Conservation (phyloP, 2,797 vertebrate species). For the Rhinichthys osculus region DNA sequence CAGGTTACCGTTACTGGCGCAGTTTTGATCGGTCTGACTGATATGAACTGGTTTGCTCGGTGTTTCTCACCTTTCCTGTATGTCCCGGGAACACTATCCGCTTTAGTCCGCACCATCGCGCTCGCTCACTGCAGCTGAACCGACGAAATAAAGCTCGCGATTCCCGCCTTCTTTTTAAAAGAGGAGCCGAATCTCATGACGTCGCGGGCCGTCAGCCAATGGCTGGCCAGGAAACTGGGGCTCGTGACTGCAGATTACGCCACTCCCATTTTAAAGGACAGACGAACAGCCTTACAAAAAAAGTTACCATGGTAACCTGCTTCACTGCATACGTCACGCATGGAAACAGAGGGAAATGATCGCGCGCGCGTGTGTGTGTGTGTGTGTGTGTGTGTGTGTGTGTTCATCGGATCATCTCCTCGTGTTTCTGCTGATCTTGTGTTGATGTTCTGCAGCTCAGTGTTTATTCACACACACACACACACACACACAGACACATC, state of each 20-base stretch:
- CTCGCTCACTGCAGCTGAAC: fast-evolving
- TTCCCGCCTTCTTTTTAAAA: slow-evolving; percentile 54
- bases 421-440: neutral
- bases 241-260: neutral
- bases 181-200: neutral
- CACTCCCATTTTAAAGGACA: neutral
- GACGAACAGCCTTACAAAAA: neutral
- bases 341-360: too few species aligned
- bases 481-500: neutral
- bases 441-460: neutral
- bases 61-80: slow-evolving; percentile 80
- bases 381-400: slow-evolving; percentile 9
- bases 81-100: slow-evolving; percentile 76
- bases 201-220: neutral
- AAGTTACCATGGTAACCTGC: neutral
- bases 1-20: too few species aligned
- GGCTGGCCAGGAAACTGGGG: neutral
- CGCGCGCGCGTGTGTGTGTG: slow-evolving; percentile 68
- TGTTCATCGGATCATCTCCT: neutral
- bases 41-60: fast-evolving
- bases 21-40: neutral
- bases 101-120: slow-evolving; percentile 81
- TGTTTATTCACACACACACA: neutral
- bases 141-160: too few species aligned
- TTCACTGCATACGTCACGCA: too few species aligned